Evolutionary conservation across 2,888 invertebrate species (phyloP), one percentile per base, ranked within the genome.

Genomic region (Lycocerus yunnanus): DNA sequence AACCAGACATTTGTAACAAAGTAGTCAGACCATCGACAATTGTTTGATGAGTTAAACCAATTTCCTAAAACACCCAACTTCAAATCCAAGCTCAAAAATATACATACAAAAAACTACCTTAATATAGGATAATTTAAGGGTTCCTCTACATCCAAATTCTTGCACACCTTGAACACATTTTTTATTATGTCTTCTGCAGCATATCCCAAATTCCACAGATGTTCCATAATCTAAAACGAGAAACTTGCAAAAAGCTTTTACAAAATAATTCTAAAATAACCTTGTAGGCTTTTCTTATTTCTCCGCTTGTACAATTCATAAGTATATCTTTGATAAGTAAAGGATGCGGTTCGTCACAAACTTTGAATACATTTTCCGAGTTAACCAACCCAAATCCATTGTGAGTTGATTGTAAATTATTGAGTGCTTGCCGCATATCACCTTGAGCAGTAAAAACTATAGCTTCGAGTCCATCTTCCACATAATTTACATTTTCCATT

Each of bases 321-420:
- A 99, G 88, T 97, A 99, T 98, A 82, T 94, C 92, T 86, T 95
- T 94, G 67, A 99, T 93, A 2, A 97, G 88, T 85, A 97, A 90
- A 0, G 99, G 99, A 88, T 99, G 99, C 0, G 99, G 99, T 87
- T 99, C 99, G 87, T 99, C 99, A 86, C 99, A 99, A 10, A 99
- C 98, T 90, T 97, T 98, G 86, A 98, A 99, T 15, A 99, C 99
- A 89, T 98, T 96, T 80, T 95, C 94, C 68, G 95, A 93, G 79
- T 93, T 95, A n/a, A 99, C 94, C 83, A 93, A 92, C 1, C 93
- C 94, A 88, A 97, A 98, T 9, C 97, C 97, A 85, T 97, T 97
- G 68, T 93, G 93, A 0, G 97, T 97, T 0, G 97, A 96, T 88
- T 99, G 99, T 71, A 99, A 88, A 89, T 99, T 99, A 88, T 99